Evolutionary conservation across 2,113 vertebrate species (phyloP).

Genomic region (Oreochromis niloticus): DNA sequence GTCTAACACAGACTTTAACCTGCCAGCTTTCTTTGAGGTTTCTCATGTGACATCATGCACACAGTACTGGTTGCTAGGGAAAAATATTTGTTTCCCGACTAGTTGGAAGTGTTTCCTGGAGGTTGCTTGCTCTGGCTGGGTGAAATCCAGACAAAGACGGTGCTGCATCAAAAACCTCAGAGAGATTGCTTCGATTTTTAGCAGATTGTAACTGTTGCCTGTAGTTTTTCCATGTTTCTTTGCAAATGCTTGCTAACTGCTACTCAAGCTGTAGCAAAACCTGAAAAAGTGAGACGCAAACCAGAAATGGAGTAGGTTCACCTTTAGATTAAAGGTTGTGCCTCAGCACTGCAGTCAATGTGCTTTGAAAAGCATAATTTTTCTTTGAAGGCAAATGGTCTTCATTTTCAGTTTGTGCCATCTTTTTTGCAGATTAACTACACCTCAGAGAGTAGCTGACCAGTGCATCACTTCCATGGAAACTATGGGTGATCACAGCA

Average conservation of each 20-base stretch:
- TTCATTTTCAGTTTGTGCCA: background rate
- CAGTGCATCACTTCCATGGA: background rate
- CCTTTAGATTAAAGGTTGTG: background rate
- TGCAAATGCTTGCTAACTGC: rapidly evolving
- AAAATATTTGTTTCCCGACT: background rate
- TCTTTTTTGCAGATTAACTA: background rate
- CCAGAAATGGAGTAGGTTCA: background rate
- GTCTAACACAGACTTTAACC: background rate
- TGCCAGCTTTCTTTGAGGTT: background rate
- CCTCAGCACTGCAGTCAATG: background rate
- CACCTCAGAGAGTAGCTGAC: background rate
- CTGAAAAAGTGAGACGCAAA: background rate
- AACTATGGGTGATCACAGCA: background rate
- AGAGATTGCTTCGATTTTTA: background rate
- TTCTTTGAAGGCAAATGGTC: background rate
- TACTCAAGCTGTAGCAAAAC: background rate
- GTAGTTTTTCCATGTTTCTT: background rate
- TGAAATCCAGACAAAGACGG: background rate
- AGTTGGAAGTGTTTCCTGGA: background rate
- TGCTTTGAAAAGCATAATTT: background rate
- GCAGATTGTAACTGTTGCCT: background rate
- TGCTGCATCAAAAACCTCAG: background rate
- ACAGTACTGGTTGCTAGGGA: background rate
- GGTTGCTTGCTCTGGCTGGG: background rate
- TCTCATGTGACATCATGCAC: rapidly evolving